Base-by-base conservation (phyloP, 92 coral and sea anemone species). In the Virgularia gustaviana region DNA sequence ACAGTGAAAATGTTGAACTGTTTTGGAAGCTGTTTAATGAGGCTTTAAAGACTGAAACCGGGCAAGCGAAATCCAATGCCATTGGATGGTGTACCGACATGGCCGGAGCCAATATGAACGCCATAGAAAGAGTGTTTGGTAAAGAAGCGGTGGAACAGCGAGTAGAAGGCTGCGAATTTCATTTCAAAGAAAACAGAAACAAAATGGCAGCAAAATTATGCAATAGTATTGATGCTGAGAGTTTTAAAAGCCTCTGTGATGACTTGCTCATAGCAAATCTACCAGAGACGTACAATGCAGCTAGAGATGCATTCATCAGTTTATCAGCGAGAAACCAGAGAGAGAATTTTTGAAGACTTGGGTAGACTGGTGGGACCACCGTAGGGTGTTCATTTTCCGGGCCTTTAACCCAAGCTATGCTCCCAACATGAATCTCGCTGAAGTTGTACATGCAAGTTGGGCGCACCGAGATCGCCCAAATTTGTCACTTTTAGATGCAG, bases 81-180 rank as follows among this genome's bases (percentile, higher is more conserved):
- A n/a, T 16, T 73, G 84, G n/a, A n/a, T n/a, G n/a, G 85, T 82
- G 82, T 32, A 73, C 83, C 0, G 87, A 82, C 77, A 82, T 82
- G 79, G 87, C 72, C 10, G 13, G 33, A 42, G n/a, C n/a, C n/a
- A n/a, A n/a, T n/a, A n/a, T n/a, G n/a, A n/a, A n/a, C n/a, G n/a
- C n/a, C n/a, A 22, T 33, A 36, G 22, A 5, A 28, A 11, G 36
- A 22, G 47, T 33, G 23, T 76, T 76, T 57, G 83, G 83, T 8
- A 59, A 41, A 35, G 85, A 81, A 6, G 76, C 71, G 23, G 53
- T 45, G 19, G n/a, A n/a, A n/a, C 33, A 38, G 27, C 41, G 29
- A 28, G 76, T 66, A 37, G 80, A 61, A 36, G 20, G 10, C 67
- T 61, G 68, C 9, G 49, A 33, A 19, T 61, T 61, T 28, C 68